Base-by-base conservation (phyloP, 2,888 invertebrate species). In the Dicyrtomina minuta region DNA sequence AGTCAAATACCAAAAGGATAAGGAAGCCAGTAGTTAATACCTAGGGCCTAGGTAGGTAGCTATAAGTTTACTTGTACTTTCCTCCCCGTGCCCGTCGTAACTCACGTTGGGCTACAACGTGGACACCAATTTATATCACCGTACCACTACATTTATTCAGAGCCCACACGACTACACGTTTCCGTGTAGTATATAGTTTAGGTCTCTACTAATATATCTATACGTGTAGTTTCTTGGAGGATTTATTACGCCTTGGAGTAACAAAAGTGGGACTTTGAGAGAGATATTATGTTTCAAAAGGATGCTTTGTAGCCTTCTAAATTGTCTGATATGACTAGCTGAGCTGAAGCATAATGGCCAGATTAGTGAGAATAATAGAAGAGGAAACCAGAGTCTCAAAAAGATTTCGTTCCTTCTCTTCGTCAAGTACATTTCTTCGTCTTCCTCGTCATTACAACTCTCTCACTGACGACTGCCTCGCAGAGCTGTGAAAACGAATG, bases 241-340 rank as follows among this genome's bases (percentile, higher is more conserved):
- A 51, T 51, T 51, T 51, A 51, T 51, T 51, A 22, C 20, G 51
- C 51, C 51, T 51, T 51, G 51, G 51, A 51, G 51, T n/a, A 51
- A 51, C 17, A 26, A 55, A 22, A 26, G 26, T 13, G 22, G 13
- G 55, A 26, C 22, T 13, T 15, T 55, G 55, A 51, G 22, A 51
- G 22, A 51, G 17, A 13, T 26, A 24, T 55, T 26, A 55, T 27
- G 27, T 55, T 55, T 51, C 51, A 33, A 33, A 8, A 33, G 33
- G 33, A 33, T 33, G 33, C 33, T 33, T 33, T 33, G 33, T 51
- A 51, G 51, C 20, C 17, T 22, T 51, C 10, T 15, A 22, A 55
- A 15, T 26, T 24, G 24, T 26, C 24, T 15, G 27, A 55, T 55
- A 55, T 24, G 24, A 15, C 24, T 24, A 55, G 55, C 55, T 55